Percentiles rank a stretch among this genome's conserved stretches.
phyloP scores from a whole-genome alignment of 2,113 vertebrate species.

The Irena cyanogastra region DNA sequence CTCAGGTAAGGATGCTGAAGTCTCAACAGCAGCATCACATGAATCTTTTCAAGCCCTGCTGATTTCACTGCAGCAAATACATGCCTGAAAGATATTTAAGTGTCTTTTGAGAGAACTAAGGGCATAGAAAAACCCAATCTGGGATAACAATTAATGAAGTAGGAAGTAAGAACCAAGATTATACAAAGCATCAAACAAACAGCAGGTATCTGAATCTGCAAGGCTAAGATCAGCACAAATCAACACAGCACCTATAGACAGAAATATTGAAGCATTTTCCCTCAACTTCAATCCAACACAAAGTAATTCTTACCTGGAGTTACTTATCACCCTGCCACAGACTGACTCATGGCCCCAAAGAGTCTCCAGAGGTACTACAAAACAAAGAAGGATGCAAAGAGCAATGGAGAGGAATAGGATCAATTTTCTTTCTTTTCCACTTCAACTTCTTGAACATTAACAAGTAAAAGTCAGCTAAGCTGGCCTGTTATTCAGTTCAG shows the following conservation, averaged over 20 bases:
- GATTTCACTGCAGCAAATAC: background rate
- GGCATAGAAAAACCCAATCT: background rate
- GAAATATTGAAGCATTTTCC: background rate
- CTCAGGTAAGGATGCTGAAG: background rate
- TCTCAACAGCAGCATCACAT: background rate
- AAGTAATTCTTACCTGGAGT: background rate
- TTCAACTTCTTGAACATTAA: background rate
- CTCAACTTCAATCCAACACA: background rate
- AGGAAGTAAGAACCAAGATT: background rate
- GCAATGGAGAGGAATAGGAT: background rate
- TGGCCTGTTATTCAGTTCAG: background rate
- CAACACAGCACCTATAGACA: background rate
- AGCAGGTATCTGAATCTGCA: background rate
- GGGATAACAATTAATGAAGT: background rate
- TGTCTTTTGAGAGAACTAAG: background rate
- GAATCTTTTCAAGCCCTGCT: background rate
- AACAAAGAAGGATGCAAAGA: background rate
- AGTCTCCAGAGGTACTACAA: background rate
- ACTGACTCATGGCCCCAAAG: background rate
- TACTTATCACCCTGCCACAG: background rate
- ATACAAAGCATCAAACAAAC: background rate
- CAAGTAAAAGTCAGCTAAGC: background rate
- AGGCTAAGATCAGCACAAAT: background rate
- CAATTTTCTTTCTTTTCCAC: background rate
- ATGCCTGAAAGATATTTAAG: background rate